These are phyloP conservation scores for Morpho helenor DNA, from an alignment of 2,888 invertebrate species.

Conservation along the genomic window DNA sequence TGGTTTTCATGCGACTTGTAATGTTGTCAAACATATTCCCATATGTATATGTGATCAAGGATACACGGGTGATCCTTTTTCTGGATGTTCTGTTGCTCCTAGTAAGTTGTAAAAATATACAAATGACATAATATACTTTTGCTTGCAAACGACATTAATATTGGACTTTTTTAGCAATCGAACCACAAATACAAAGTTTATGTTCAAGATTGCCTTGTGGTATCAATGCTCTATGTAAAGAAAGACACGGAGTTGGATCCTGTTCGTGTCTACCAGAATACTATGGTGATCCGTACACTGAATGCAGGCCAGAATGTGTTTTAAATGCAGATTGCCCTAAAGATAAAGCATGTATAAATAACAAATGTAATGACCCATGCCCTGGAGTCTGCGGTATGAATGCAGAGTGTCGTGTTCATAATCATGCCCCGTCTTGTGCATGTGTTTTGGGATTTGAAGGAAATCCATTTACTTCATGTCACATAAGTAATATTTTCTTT, in stretches of 20 bases:
- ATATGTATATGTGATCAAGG: conserved; percentile 85
- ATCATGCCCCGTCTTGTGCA: conserved; percentile 89
- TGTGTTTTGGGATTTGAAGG: conserved; percentile 88
- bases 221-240: conserved; percentile 90
- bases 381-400: conserved; percentile 90
- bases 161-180: conserved; percentile 64
- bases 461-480: conserved; percentile 87
- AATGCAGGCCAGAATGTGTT: conserved; percentile 94
- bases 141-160: not conserved
- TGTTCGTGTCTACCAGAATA: conserved; percentile 90
- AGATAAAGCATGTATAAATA: conserved; percentile 88
- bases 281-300: conserved; percentile 91
- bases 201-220: conserved; percentile 93
- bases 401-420: conserved; percentile 89
- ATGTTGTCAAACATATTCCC: conserved; percentile 84
- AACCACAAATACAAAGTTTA: conserved; percentile 77
- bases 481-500: conserved; percentile 56
- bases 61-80: conserved; percentile 89
- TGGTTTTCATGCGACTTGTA: conserved; percentile 85
- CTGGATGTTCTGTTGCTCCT: conserved; percentile 82
- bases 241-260: conserved; percentile 88
- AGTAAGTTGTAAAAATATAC: conserved; percentile 62
- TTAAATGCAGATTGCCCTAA: conserved; percentile 90
- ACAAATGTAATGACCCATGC: conserved; percentile 92
- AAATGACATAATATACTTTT: not conserved